Evolutionary conservation across 1,140 invertebrate genomes (phyloP).

Genomic region (Ganaspis sp.): DNA sequence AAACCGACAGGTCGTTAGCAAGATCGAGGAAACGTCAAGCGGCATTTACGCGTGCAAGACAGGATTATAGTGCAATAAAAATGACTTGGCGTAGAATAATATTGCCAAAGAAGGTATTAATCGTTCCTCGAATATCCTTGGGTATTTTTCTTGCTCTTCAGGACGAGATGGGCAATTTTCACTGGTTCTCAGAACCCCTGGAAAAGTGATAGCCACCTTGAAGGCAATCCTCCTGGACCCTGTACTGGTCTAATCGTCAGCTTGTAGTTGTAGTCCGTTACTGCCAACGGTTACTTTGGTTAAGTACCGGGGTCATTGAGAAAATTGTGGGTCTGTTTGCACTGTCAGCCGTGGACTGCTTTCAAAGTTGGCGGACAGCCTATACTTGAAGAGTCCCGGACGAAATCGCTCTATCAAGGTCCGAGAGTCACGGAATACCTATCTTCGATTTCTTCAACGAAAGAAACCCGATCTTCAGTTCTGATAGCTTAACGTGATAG

Average conservation of each 20-base stretch:
- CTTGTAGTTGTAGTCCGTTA: conserved; percentile 46
- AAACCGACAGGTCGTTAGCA: conserved; percentile 21
- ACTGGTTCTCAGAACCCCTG: conserved; percentile 15
- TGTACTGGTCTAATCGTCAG: conserved; percentile 41
- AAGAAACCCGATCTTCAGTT: neutral
- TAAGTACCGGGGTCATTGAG: conserved; percentile 73
- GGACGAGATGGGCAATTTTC: conserved; percentile 2
- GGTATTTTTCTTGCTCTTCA: neutral
- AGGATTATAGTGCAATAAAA: conserved; percentile 29
- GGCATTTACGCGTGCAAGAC: conserved; percentile 5
- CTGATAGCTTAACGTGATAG: neutral
- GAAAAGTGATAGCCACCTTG: conserved; percentile 40
- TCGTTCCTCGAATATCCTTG: conserved; percentile 17
- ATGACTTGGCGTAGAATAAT: conserved; percentile 22
- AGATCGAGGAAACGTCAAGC: conserved; percentile 27
- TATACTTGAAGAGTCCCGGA: conserved; percentile 68
- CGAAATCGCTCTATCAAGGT: conserved; percentile 71
- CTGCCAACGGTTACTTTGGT: conserved; percentile 67
- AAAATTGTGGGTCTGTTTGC: conserved; percentile 74
- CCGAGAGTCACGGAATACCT: conserved; percentile 33
- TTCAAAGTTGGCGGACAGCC: conserved; percentile 69
- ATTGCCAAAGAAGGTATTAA: conserved; percentile 23
- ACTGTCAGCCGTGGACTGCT: conserved; percentile 73
- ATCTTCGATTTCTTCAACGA: conserved; percentile 15
- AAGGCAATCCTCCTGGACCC: conserved; percentile 32